phyloP scores from a whole-genome alignment of 1,140 invertebrate genomes.

The Lordiphosa mommai region DNA sequence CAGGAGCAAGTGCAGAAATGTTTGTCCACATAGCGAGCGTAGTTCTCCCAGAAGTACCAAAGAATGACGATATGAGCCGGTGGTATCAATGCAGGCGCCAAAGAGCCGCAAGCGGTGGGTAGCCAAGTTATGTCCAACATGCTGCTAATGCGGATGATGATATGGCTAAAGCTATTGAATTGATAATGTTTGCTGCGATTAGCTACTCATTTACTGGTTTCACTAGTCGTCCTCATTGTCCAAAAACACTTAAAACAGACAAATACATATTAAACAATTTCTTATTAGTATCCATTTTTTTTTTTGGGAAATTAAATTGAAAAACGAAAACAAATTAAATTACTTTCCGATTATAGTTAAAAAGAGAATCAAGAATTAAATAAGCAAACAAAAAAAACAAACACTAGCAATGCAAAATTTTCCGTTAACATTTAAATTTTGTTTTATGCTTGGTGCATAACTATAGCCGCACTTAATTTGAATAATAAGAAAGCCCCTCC shows the following conservation, averaged over 20 bases:
- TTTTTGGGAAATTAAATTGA: too few species aligned
- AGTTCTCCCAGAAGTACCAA: constrained; percentile 87
- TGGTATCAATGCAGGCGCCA: constrained; percentile 80
- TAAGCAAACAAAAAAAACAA: too few species aligned
- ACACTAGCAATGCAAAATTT: too few species aligned
- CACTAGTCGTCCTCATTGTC: not conserved
- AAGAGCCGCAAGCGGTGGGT: constrained; percentile 71
- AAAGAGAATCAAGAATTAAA: too few species aligned
- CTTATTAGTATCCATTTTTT: too few species aligned
- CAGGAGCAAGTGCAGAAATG: constrained; percentile 88
- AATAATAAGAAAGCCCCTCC: too few species aligned
- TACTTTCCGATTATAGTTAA: too few species aligned
- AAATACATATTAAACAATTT: too few species aligned
- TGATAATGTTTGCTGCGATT: constrained; percentile 2
- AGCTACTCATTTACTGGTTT: not conserved
- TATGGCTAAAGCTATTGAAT: not conserved
- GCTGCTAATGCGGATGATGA: not conserved
- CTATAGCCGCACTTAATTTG: too few species aligned
- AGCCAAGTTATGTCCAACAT: constrained; percentile 77
- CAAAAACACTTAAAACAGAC: not conserved
- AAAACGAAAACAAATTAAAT: not conserved
- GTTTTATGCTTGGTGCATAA: too few species aligned
- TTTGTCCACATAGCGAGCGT: constrained; percentile 84
- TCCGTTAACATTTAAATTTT: too few species aligned
- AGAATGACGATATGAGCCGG: constrained; percentile 84